These are phyloP conservation scores for Drosophila bocqueti DNA, from an alignment of 1,140 invertebrate species.

Conservation along the genomic window DNA sequence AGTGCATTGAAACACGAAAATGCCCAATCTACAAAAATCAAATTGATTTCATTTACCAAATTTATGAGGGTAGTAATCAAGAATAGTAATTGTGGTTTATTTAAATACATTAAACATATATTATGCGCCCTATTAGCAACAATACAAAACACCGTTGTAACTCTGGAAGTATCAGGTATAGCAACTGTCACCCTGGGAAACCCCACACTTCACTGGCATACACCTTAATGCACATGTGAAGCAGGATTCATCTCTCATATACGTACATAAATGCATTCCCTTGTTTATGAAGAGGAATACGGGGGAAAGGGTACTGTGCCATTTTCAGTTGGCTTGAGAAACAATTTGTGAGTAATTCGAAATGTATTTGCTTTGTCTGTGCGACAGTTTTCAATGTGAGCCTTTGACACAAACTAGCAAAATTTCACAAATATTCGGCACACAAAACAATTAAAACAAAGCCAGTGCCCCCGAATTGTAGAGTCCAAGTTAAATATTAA, in stretches of 20 bases:
- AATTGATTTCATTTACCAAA: neutral
- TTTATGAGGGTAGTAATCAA: neutral
- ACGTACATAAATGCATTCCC: conserved; percentile 17
- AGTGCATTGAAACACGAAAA: too few relatives aligned
- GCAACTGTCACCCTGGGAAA: conserved; percentile 13
- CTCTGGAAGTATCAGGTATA: neutral
- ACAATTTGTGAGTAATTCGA: conserved; percentile 32
- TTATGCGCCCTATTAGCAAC: accelerated
- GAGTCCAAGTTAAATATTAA: neutral
- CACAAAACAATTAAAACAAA: conserved; percentile 18
- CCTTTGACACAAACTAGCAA: conserved; percentile 27
- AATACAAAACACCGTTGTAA: neutral
- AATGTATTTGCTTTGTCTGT: conserved; percentile 27
- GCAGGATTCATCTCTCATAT: neutral
- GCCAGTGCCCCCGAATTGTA: too few relatives aligned
- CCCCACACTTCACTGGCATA: neutral
- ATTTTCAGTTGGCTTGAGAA: conserved; percentile 20
- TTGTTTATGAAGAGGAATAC: neutral
- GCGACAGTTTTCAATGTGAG: conserved; percentile 1
- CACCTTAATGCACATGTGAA: conserved; percentile 31
- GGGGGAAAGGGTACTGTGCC: neutral
- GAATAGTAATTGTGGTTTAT: too few relatives aligned
- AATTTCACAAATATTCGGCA: neutral
- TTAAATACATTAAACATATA: too few relatives aligned
- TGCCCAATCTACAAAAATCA: too few relatives aligned